Percentiles rank a stretch among this genome's conserved stretches.
These are phyloP conservation scores for Lineus longissimus DNA, from an alignment of 1,140 invertebrate genomes.

Conservation along the genomic window DNA sequence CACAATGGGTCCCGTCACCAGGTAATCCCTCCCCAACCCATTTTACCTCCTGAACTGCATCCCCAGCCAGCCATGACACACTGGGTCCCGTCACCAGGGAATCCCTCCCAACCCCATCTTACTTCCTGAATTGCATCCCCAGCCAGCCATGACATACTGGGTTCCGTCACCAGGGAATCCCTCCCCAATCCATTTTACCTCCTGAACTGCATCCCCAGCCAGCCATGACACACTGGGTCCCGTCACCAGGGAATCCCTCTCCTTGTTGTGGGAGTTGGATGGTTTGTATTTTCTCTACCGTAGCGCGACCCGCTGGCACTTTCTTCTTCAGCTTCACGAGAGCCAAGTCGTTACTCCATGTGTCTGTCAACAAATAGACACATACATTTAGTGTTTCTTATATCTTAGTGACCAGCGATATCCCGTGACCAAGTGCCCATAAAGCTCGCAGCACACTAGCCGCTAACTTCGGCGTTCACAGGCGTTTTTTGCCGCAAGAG, in stretches of 20 bases:
- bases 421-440: too few species aligned
- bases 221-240: constrained; percentile 28
- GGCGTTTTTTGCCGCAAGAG: too few species aligned
- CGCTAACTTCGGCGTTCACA: too few species aligned
- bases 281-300: constrained; percentile 19
- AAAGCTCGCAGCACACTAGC: too few species aligned
- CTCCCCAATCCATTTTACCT: constrained; percentile 28
- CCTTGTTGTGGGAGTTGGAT: constrained; percentile 25
- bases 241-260: constrained; percentile 29
- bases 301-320: constrained; percentile 23
- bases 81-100: constrained; percentile 23
- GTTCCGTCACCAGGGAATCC: constrained; percentile 27
- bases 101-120: constrained; percentile 16
- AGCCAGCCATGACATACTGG: not conserved
- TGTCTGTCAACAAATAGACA: constrained; percentile 24
- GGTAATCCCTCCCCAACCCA: constrained; percentile 25
- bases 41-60: constrained; percentile 34
- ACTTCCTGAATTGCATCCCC: constrained; percentile 37
- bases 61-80: constrained; percentile 44
- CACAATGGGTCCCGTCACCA: not conserved
- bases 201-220: constrained; percentile 44
- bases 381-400: not conserved
- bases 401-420: too few species aligned
- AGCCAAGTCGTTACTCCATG: constrained; percentile 43
- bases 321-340: constrained; percentile 30